Conservation (phyloP, 35 echinoderm and acorn worm genomes). For the Ptychodera flava region DNA sequence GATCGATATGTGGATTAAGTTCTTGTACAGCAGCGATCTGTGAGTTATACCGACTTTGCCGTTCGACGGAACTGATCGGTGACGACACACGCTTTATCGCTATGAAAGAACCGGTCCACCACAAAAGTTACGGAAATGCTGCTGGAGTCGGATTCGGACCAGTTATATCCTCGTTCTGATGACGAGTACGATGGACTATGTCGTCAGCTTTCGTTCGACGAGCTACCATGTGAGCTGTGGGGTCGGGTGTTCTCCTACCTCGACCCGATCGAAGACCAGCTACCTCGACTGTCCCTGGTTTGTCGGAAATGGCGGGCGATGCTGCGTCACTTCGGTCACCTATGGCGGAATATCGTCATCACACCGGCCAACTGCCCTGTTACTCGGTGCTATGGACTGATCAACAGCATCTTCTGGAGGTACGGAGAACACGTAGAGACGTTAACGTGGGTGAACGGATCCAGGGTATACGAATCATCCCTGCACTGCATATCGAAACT, state of each 20-base stretch:
- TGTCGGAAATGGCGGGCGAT: slow-evolving; percentile 80
- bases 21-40: too few relatives aligned
- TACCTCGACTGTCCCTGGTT: slow-evolving; percentile 63
- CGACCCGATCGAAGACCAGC: slow-evolving; percentile 57
- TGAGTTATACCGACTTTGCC: too few relatives aligned
- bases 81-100: too few relatives aligned
- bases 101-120: background rate
- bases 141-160: background rate
- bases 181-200: background rate
- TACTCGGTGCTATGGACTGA: slow-evolving; percentile 27
- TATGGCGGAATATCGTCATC: slow-evolving; percentile 75
- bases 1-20: too few relatives aligned
- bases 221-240: slow-evolving; percentile 70
- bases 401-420: slow-evolving; percentile 55
- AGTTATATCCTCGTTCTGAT: background rate
- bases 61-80: too few relatives aligned
- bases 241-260: slow-evolving; percentile 70
- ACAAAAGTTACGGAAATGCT: background rate
- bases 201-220: slow-evolving; percentile 18
- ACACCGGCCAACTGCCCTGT: slow-evolving; percentile 21
- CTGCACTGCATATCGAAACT: slow-evolving; percentile 70
- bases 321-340: slow-evolving; percentile 37
- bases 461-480: slow-evolving; percentile 73
- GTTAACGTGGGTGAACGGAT: slow-evolving; percentile 62
- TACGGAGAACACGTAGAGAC: slow-evolving; percentile 72